Evolutionary conservation across 2,113 vertebrate genomes (phyloP).

Genomic region (Elephantulus edwardii): DNA sequence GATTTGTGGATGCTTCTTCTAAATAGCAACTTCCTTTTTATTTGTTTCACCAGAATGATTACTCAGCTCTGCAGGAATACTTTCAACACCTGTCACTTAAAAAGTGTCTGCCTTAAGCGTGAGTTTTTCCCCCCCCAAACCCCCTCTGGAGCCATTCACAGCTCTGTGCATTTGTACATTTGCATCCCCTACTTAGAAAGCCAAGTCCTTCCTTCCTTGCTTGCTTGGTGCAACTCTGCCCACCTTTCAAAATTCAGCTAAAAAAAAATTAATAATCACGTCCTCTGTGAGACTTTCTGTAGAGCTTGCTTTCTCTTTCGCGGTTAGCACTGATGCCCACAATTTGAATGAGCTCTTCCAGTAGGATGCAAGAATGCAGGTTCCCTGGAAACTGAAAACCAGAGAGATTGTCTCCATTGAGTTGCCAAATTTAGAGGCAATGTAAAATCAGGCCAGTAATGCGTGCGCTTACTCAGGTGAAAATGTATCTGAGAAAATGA

Average conservation of each 20-base stretch:
- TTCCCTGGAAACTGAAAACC: not conserved
- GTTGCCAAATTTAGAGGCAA: not conserved
- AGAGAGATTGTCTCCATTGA: not conserved
- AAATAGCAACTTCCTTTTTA: not conserved
- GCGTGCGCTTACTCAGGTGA: not conserved
- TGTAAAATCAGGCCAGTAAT: not conserved
- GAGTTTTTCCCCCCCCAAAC: conserved; percentile 6
- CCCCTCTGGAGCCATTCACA: not conserved
- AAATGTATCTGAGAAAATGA: not conserved
- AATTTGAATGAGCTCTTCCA: not conserved
- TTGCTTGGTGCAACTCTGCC: not conserved
- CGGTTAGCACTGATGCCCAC: not conserved
- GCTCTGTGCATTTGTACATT: not conserved
- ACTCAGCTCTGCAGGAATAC: not conserved
- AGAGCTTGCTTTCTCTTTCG: not conserved
- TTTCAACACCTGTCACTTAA: not conserved
- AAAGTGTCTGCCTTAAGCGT: not conserved
- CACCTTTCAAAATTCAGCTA: not conserved
- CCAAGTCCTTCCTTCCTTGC: not conserved
- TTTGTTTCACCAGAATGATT: not conserved
- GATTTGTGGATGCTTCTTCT: conserved; percentile 8
- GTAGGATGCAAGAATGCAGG: not conserved
- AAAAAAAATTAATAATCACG: not conserved
- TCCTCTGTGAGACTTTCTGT: not conserved
- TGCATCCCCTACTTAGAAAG: not conserved